phyloP scores from a whole-genome alignment of 2,888 invertebrate genomes.

The Hybos culiciformis region DNA sequence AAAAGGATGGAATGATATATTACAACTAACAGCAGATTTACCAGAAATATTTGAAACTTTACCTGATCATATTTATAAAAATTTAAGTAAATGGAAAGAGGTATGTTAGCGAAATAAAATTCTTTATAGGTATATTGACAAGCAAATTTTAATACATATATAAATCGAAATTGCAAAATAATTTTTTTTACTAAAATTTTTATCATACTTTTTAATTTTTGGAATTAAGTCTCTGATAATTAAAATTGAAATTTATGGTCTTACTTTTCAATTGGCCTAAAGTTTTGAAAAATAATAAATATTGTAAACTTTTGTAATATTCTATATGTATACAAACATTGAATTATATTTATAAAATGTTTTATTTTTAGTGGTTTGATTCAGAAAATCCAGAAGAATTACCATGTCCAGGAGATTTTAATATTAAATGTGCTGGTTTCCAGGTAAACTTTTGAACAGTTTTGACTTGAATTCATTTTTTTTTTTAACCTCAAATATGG shows the following conservation, averaged over 20 bases:
- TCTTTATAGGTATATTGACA: neutral
- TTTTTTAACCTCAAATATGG: neutral
- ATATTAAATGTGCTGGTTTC: conserved; percentile 47
- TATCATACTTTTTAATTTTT: neutral
- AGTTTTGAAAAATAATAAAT: no score
- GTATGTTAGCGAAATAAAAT: conserved; percentile 33
- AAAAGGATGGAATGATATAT: conserved; percentile 71
- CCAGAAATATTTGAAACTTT: conserved; percentile 49
- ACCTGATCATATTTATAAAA: conserved; percentile 45
- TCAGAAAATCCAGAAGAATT: conserved; percentile 65
- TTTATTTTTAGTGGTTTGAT: conserved; percentile 60
- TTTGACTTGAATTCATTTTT: conserved; percentile 16
- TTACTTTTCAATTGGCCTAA: no score
- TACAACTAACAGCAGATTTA: conserved; percentile 58
- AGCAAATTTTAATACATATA: neutral
- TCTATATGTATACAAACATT: conserved; percentile 11
- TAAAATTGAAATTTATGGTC: neutral
- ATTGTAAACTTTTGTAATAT: conserved; percentile 8
- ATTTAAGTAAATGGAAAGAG: conserved; percentile 48
- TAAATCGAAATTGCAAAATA: neutral
- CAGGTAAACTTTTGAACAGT: conserved; percentile 29
- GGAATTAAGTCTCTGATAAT: neutral
- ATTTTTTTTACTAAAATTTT: neutral
- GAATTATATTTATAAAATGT: conserved; percentile 14
- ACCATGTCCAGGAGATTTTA: conserved; percentile 56